A percentile compares a stretch with the other conserved stretches of the same genome.
phyloP scores from a whole-genome alignment of 2,888 invertebrate genomes.

The Acronicta leporina region DNA sequence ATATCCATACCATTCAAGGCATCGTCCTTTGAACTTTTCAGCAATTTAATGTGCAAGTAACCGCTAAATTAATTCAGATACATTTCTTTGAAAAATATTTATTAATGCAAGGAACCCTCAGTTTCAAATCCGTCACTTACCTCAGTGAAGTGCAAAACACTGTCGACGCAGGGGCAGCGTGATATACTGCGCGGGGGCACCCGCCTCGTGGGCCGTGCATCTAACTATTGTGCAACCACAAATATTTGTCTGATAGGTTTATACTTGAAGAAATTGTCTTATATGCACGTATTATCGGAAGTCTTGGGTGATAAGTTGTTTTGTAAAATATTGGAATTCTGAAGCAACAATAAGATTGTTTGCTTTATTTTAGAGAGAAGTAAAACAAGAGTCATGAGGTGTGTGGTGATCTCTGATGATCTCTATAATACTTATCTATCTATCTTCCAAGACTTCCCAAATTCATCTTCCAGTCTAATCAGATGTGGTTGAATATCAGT shows the following conservation, averaged over 20 bases:
- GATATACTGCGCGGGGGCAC: slow-evolving; percentile 80
- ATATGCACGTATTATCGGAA: slow-evolving; percentile 40
- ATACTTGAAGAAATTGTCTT: slow-evolving; percentile 54
- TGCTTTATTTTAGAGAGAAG: no score
- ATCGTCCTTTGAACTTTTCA: no score
- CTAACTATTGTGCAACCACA: slow-evolving; percentile 58
- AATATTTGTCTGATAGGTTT: slow-evolving; percentile 57
- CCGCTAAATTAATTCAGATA: no score
- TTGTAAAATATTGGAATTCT: slow-evolving; percentile 14
- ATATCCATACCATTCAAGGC: no score
- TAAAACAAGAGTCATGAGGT: no score
- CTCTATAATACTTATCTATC: no score
- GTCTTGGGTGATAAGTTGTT: slow-evolving; percentile 38
- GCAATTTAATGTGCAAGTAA: no score
- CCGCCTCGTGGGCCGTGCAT: slow-evolving; percentile 75
- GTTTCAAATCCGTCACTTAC: slow-evolving; percentile 62
- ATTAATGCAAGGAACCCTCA: neutral
- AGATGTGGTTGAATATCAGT: no score
- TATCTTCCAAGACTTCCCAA: no score
- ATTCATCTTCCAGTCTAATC: no score
- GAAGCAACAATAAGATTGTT: neutral
- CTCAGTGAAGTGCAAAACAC: slow-evolving; percentile 82
- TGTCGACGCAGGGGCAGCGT: slow-evolving; percentile 75
- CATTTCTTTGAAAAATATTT: neutral
- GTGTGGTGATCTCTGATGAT: no score